phyloP scores from a whole-genome alignment of 2,797 vertebrate species.

The Falco peregrinus region DNA sequence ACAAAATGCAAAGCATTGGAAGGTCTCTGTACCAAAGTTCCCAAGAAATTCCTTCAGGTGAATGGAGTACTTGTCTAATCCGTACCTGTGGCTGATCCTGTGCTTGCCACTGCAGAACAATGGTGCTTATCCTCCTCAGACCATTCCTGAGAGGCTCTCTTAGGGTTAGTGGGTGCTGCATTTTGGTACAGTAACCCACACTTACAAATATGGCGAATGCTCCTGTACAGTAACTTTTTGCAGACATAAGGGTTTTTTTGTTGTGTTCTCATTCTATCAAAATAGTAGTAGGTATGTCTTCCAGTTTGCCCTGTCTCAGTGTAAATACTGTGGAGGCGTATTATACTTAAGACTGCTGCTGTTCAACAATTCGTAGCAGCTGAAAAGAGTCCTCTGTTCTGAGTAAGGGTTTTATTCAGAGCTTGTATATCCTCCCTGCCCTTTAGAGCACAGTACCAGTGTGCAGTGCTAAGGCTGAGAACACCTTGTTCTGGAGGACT shows the following conservation, averaged over 20 bases:
- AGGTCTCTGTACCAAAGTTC: not conserved
- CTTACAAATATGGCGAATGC: not conserved
- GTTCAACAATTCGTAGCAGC: not conserved
- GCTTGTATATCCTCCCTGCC: not conserved
- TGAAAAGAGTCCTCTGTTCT: not conserved
- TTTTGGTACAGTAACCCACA: not conserved
- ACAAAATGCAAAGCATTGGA: not conserved
- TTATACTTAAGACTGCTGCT: not conserved
- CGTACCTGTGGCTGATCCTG: not conserved
- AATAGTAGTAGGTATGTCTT: not conserved
- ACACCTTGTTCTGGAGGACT: not conserved
- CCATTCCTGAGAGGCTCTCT: not conserved
- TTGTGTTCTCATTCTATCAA: not conserved
- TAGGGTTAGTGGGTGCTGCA: not conserved
- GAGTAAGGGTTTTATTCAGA: not conserved
- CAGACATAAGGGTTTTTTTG: not conserved
- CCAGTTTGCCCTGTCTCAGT: not conserved
- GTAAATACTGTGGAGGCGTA: not conserved
- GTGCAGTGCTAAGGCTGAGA: not conserved
- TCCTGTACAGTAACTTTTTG: not conserved
- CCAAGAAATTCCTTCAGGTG: not conserved
- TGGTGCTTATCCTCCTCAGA: not conserved
- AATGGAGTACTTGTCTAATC: not conserved
- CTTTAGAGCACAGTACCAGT: not conserved
- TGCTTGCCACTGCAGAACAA: not conserved